Evolutionary conservation across 2,888 invertebrate species (phyloP), one percentile per base, ranked within the genome.

Genomic region (Dynastes grantii): DNA sequence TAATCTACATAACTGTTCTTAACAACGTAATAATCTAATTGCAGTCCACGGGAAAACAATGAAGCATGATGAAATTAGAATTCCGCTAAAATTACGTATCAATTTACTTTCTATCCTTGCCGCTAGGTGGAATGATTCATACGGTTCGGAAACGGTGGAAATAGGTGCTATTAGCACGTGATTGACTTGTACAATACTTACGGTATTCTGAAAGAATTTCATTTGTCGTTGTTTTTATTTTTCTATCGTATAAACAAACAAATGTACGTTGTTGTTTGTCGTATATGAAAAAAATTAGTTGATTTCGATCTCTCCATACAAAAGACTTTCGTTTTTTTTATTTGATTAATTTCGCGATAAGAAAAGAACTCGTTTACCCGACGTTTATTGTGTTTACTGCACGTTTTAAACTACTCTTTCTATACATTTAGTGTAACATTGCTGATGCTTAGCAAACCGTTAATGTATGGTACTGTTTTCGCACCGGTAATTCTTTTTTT

Each of bases 371-470:
- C 45, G 45, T 8, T 45, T 45, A 8, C 55, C 55, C 8, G 55
- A 55, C 22, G 55, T 16, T 58, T 58, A 22, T 58, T 22, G 55
- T 22, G 22, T 22, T 58, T 58, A 58, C 55, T 58, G 55, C 55
- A 58, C 55, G 8, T 16, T 58, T 22, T 8, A 2, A 55, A 27
- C 29, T 63, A 11, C 29, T 29, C n/a, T 61, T 61, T 1, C 13
- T 63, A 63, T 63, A 6, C 63, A 32, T 63, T 29, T 63, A 51
- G 51, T 65, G 27, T 70, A 68, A 37, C 68, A 77, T 77, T 77
- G 70, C 63, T 40, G n/a, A 3, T 77, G 77, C 16, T 67, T 68
- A 76, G 78, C 51, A 78, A 78, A 78, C 71, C 78, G 65, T 78
- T 78, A 78, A 71, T 73, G 1, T 58, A 22, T 27, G 11, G 64